Evolutionary conservation across 2,888 invertebrate species (phyloP).

Genomic region (Eupeodes luniger): DNA sequence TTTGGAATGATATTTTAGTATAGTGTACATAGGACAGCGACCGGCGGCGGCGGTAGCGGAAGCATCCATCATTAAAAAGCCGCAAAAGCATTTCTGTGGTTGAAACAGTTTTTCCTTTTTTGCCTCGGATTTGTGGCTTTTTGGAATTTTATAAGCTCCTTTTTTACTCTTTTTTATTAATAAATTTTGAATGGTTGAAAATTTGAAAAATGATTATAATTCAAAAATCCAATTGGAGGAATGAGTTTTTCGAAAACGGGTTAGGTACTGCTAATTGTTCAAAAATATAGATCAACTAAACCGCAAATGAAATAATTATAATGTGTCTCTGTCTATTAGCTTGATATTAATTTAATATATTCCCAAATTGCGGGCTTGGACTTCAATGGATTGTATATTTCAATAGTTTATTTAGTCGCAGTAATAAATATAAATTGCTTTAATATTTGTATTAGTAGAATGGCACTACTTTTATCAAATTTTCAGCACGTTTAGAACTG

Average conservation of each 20-base stretch:
- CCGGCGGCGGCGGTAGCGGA: background rate
- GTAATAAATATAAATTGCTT: background rate
- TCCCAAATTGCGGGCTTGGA: background rate
- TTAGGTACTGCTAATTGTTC: background rate
- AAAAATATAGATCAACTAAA: conserved; percentile 1
- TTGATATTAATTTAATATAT: background rate
- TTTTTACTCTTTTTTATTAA: conserved; percentile 1
- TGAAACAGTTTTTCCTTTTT: background rate
- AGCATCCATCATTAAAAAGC: conserved; percentile 32
- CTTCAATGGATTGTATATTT: background rate
- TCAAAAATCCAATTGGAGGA: conserved; percentile 7
- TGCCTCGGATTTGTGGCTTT: conserved; percentile 33
- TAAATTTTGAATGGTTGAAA: conserved; percentile 34
- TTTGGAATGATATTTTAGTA: conserved; percentile 27
- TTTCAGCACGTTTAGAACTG: too few relatives aligned
- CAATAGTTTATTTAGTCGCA: background rate
- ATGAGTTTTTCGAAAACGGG: background rate
- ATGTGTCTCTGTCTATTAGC: background rate
- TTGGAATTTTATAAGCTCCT: background rate
- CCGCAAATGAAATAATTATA: conserved; percentile 17
- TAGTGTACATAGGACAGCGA: background rate
- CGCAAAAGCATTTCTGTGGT: conserved; percentile 65
- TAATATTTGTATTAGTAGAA: background rate
- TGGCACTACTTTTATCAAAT: too few relatives aligned
- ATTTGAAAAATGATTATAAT: conserved; percentile 25